Conservation (phyloP, 2,888 invertebrate species). For the Phalera bucephala region DNA sequence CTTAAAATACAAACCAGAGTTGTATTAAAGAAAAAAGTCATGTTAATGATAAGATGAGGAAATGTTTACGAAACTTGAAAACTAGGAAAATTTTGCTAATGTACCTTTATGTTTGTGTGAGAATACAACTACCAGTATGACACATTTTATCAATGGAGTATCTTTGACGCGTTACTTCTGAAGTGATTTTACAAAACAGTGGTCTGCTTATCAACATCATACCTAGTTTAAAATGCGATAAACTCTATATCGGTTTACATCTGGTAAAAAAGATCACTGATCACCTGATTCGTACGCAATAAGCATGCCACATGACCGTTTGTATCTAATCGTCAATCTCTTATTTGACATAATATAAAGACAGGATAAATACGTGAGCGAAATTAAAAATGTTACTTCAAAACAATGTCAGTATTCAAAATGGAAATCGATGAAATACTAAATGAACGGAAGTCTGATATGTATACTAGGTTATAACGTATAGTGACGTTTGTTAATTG, state of each 20-base stretch:
- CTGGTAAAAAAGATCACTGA: conserved; percentile 37
- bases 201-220: conserved; percentile 28
- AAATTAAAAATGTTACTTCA: not conserved
- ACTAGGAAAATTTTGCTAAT: no score
- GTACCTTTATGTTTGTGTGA: no score
- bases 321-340: conserved; percentile 44
- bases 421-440: not conserved
- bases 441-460: conserved; percentile 13
- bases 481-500: conserved; percentile 25
- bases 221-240: conserved; percentile 33
- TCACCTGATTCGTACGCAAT: conserved; percentile 58
- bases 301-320: conserved; percentile 50
- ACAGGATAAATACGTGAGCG: conserved; percentile 13
- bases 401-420: not conserved
- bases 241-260: conserved; percentile 37
- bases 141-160: no score
- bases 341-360: conserved; percentile 31
- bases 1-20: not conserved
- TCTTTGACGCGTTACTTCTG: conserved; percentile 24
- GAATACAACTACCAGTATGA: no score
- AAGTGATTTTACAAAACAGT: conserved; percentile 41
- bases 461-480: not conserved
- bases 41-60: not conserved
- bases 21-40: not conserved
- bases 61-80: no score